phyloP scores from a whole-genome alignment of 1,140 invertebrate genomes.

The Sinonovacula constricta region DNA sequence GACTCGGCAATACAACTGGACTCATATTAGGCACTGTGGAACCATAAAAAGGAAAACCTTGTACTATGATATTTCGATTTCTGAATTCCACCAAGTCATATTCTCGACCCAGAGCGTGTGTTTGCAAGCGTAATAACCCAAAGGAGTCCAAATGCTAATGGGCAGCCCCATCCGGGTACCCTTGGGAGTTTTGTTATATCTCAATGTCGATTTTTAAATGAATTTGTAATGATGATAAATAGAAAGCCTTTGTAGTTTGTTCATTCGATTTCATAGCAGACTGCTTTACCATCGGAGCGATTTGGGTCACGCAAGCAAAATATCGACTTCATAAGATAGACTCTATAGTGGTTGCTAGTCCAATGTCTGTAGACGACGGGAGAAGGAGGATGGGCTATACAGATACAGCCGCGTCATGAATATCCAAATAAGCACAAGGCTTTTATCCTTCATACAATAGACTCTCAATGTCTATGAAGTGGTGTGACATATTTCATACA shows the following conservation, averaged over 20 bases:
- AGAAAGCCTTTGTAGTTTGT: background rate
- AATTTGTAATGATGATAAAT: slow-evolving; percentile 36
- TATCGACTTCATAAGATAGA: background rate
- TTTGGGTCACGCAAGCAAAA: background rate
- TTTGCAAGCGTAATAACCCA: slow-evolving; percentile 47
- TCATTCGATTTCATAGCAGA: background rate
- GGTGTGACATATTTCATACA: too few species aligned
- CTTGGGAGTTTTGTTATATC: slow-evolving; percentile 24
- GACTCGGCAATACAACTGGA: too few species aligned
- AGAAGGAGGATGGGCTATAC: too few species aligned
- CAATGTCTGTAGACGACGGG: too few species aligned
- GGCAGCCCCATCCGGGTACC: slow-evolving; percentile 28
- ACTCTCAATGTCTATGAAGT: too few species aligned
- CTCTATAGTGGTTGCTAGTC: too few species aligned
- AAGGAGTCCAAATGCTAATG: slow-evolving; percentile 44
- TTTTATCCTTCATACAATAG: too few species aligned
- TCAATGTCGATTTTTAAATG: slow-evolving; percentile 42
- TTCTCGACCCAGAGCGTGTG: slow-evolving; percentile 18
- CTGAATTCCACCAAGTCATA: slow-evolving; percentile 24
- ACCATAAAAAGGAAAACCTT: slow-evolving; percentile 22
- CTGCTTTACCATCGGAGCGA: background rate
- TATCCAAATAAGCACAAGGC: too few species aligned
- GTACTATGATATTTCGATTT: slow-evolving; percentile 47
- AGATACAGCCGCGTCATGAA: too few species aligned
- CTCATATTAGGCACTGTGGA: slow-evolving; percentile 5